Base-by-base conservation (phyloP, 1,140 invertebrate species). In the Drosophila insularis region DNA sequence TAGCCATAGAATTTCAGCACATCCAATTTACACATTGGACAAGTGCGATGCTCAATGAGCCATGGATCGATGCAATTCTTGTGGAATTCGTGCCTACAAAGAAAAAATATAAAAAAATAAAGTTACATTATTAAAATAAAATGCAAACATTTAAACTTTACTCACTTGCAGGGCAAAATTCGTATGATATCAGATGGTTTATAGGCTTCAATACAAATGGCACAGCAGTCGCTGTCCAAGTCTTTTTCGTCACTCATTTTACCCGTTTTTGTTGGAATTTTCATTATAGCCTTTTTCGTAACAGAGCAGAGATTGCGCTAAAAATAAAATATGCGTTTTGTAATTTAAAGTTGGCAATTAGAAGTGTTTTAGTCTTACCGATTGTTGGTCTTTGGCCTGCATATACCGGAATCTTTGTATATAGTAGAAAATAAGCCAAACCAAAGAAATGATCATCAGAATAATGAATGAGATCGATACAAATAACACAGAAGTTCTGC, bases 1-100 rank as follows among this genome's bases (percentile, higher is more conserved):
- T 97, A 96, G 53, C 97, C 97, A 92, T 97, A 98, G 81, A 97
- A 96, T 91, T 97, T 96, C 13, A 98, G 93, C 86, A 99, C 98
- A 92, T 98, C 97, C 94, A 98, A 95, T 93, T 98, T 98, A 92
- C 97, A 98, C 97, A 98, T 98, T 13, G 98, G 97, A 93, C 97
- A 98, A 19, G 97, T 98, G 69, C 97, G 93, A 91, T 98, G 97
- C 86, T 98, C 97, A 73, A 98, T 92, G 27, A 99, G 93, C 98
- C 98, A 99, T 3, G 97, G 97, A 93, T 99, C 98, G 65, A 99
- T 97, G 93, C 98, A 98, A 67, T 93, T 95, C 93, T 98, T 98
- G 93, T 98, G 98, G 92, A 98, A 98, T 84, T 97, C 95, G 92
- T 99, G 98, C 79, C 97, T 98, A 92, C 8, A 58, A 93, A 1